Evolutionary conservation across 2,888 invertebrate species (phyloP).

Genomic region (Eutolmus rufibarbis): DNA sequence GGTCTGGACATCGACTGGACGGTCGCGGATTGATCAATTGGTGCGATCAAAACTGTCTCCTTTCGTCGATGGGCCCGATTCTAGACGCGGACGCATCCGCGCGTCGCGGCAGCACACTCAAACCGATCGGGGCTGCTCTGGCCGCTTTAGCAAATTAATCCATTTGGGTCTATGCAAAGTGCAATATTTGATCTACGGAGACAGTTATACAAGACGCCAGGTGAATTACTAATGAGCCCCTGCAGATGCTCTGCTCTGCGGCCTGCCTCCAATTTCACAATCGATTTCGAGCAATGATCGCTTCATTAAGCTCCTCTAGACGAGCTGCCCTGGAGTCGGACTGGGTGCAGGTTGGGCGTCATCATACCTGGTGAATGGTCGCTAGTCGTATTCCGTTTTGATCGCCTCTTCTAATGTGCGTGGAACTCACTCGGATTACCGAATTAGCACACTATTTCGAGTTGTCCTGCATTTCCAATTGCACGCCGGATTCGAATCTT

Average conservation of each 20-base stretch:
- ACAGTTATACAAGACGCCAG: constrained; percentile 44
- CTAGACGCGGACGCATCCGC: background rate
- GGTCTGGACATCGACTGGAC: background rate
- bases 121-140: background rate
- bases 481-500: background rate
- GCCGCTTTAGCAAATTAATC: background rate
- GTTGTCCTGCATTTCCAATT: background rate
- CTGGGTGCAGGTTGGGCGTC: background rate
- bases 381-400: background rate
- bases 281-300: background rate
- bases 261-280: background rate
- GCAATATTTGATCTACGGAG: constrained; percentile 44
- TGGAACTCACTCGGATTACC: background rate
- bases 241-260: background rate
- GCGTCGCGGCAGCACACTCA: background rate
- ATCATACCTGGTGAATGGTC: background rate
- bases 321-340: background rate
- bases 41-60: constrained; percentile 20
- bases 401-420: background rate
- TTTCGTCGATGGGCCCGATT: background rate
- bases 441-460: background rate
- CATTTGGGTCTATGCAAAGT: constrained; percentile 43
- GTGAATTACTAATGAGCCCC: constrained; percentile 42
- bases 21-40: constrained; percentile 2
- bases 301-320: background rate